Percentiles rank a stretch among this genome's conserved stretches.
phyloP scores from a whole-genome alignment of 2,113 vertebrate genomes.

The Psittacula cyanocephala region DNA sequence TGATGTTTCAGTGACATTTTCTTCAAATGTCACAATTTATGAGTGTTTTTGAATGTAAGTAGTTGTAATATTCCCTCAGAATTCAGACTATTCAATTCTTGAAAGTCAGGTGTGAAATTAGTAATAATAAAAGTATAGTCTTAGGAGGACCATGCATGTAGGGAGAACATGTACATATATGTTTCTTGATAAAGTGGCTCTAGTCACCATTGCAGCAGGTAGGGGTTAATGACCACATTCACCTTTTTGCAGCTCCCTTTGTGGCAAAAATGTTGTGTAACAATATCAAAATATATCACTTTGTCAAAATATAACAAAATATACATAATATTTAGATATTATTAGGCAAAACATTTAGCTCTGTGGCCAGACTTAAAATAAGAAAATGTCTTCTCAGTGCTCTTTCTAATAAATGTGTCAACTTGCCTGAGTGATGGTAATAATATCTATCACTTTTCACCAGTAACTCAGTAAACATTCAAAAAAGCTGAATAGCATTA shows the following conservation, averaged over 20 bases:
- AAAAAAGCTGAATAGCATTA: not conserved
- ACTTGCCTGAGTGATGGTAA: not conserved
- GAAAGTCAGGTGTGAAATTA: not conserved
- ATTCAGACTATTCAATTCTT: not conserved
- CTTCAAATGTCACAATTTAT: not conserved
- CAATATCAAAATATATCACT: not conserved
- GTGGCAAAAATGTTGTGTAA: not conserved
- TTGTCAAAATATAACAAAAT: not conserved
- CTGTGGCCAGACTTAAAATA: not conserved
- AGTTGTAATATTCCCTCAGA: not conserved
- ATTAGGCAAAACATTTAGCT: not conserved
- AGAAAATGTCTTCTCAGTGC: not conserved
- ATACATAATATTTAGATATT: not conserved
- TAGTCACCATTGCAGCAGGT: rapidly evolving
- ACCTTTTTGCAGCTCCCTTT: not conserved
- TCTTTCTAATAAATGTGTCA: not conserved
- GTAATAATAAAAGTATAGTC: not conserved
- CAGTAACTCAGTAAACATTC: not conserved
- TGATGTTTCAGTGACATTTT: not conserved
- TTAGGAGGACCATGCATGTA: not conserved
- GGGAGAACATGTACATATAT: not conserved
- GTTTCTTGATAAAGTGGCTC: not conserved
- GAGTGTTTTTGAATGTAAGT: not conserved
- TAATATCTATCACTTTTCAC: not conserved
- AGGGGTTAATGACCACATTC: not conserved